A percentile compares a stretch with the other conserved stretches of the same genome.
Conservation (phyloP, 2,797 vertebrate species). For the Fundulus diaphanus region DNA sequence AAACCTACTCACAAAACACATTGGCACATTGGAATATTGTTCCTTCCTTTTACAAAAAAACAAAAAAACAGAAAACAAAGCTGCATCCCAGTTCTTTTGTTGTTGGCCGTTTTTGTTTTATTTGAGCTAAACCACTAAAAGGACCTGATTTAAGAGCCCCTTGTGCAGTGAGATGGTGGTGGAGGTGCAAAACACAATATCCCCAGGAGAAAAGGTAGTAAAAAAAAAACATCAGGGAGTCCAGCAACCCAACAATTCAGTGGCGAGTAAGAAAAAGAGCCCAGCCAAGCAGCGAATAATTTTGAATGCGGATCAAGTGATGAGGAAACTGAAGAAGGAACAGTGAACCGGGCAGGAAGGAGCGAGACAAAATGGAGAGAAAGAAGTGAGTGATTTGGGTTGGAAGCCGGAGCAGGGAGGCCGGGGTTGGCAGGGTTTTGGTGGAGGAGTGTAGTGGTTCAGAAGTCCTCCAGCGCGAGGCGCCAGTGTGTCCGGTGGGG, state of each 20-base stretch:
- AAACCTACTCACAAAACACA: slow-evolving; percentile 51
- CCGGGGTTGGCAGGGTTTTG: slow-evolving; percentile 84
- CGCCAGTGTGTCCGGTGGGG: slow-evolving; percentile 89
- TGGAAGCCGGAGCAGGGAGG: slow-evolving; percentile 74
- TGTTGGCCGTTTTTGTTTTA: slow-evolving; percentile 57
- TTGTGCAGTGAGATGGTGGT: slow-evolving; percentile 42
- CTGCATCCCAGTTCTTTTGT: slow-evolving; percentile 59
- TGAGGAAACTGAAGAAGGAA: slow-evolving; percentile 58
- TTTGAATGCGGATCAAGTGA: slow-evolving; percentile 59
- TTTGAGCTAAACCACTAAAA: slow-evolving; percentile 74
- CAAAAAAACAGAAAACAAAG: not conserved
- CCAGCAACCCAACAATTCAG: slow-evolving; percentile 44
- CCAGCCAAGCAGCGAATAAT: slow-evolving; percentile 61
- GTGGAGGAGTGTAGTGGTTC: slow-evolving; percentile 91
- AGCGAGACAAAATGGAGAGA: slow-evolving; percentile 57
- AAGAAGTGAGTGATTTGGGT: slow-evolving; percentile 78
- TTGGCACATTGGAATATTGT: not conserved
- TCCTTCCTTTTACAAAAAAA: not conserved
- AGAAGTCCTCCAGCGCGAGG: slow-evolving; percentile 91
- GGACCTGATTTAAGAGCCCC: slow-evolving; percentile 63
- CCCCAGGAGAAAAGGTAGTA: slow-evolving; percentile 45
- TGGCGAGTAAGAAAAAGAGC: slow-evolving; percentile 40
- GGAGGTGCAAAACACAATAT: slow-evolving; percentile 56
- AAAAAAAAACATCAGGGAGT: slow-evolving; percentile 58
- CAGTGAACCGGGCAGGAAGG: slow-evolving; percentile 48